phyloP scores from a whole-genome alignment of 2,888 invertebrate genomes.

The Myopa testacea region DNA sequence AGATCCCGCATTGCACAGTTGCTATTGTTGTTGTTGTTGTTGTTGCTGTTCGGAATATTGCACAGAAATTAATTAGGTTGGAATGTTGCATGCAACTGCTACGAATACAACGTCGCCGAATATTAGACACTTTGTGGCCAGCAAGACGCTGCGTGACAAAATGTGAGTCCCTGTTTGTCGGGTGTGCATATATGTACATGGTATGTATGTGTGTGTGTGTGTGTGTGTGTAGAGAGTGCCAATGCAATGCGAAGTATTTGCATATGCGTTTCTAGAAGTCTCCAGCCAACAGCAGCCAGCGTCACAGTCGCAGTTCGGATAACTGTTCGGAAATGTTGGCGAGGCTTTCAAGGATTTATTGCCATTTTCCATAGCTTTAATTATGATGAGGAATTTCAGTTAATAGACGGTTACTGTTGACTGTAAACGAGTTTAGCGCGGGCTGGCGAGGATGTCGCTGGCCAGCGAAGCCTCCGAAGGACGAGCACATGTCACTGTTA shows the following conservation, averaged over 20 bases:
- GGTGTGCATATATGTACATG: no score
- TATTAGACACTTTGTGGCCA: slow-evolving; percentile 22
- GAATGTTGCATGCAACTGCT: slow-evolving; percentile 25
- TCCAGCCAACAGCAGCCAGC: no score
- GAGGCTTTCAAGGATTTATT: slow-evolving; percentile 19
- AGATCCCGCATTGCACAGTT: background rate
- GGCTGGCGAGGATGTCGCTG: no score
- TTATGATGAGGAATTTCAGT: slow-evolving; percentile 26
- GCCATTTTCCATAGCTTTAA: slow-evolving; percentile 16
- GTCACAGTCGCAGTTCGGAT: background rate
- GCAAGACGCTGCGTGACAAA: background rate
- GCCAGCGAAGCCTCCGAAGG: no score
- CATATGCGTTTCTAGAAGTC: no score
- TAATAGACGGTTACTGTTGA: slow-evolving; percentile 14
- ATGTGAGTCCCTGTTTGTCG: no score
- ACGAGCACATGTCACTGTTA: no score
- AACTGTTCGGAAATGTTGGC: background rate
- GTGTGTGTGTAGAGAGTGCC: no score
- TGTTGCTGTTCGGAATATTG: background rate
- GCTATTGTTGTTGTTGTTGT: slow-evolving; percentile 4
- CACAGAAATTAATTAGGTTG: slow-evolving; percentile 34
- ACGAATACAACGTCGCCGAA: background rate
- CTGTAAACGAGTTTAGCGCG: background rate
- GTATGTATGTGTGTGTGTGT: no score
- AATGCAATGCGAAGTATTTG: no score